These are phyloP conservation scores for Plectus sambesii DNA, from an alignment of 1,140 invertebrate genomes.

Conservation along the genomic window DNA sequence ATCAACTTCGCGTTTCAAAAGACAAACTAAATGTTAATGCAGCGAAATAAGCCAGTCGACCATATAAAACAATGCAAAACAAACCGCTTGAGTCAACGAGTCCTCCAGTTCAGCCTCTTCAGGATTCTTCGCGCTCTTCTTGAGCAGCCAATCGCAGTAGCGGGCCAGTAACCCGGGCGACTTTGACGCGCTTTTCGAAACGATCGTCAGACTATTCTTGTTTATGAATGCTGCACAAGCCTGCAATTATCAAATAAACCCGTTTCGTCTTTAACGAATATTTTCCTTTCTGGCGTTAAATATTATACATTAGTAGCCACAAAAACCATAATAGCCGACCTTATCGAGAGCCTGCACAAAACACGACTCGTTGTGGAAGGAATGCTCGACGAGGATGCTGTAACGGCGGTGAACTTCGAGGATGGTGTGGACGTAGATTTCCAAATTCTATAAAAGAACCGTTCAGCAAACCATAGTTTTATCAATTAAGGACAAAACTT, in stretches of 20 bases:
- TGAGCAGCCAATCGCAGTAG: conserved; percentile 91
- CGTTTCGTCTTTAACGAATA: no score
- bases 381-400: conserved; percentile 75
- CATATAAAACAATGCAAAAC: no score
- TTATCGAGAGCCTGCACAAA: conserved; percentile 94
- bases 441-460: conserved; percentile 64
- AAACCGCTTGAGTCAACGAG: conserved; percentile 87
- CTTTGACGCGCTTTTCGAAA: conserved; percentile 77
- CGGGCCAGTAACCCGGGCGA: conserved; percentile 90
- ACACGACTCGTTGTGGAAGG: conserved; percentile 91
- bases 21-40: conserved; percentile 10
- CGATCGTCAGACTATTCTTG: conserved; percentile 80
- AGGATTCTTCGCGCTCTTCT: conserved; percentile 87
- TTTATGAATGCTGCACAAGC: conserved; percentile 96
- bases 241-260: no score
- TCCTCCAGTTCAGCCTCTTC: conserved; percentile 97
- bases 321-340: no score
- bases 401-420: conserved; percentile 95
- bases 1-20: no score
- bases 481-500: conserved; percentile 40
- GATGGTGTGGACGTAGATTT: conserved; percentile 91
- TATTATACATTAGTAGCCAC: no score
- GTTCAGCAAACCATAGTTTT: background rate
- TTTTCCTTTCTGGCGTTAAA: no score
- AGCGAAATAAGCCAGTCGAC: conserved; percentile 3